phyloP scores from a whole-genome alignment of 2,113 vertebrate genomes.

The Edolisoma coerulescens region DNA sequence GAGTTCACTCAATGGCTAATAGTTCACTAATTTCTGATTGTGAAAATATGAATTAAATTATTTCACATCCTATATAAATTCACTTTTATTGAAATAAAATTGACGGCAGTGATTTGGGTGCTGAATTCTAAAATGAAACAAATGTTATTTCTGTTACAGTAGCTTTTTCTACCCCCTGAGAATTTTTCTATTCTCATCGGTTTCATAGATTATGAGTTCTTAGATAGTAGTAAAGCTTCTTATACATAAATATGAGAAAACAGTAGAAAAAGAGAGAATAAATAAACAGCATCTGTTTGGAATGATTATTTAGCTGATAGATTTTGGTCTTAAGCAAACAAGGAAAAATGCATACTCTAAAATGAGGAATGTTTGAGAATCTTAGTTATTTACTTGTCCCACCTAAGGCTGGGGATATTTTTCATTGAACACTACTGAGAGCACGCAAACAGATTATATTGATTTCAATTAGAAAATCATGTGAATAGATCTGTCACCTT shows the following conservation, averaged over 20 bases:
- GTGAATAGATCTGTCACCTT: neutral
- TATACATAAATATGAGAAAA: neutral
- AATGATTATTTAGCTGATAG: slow-evolving; percentile 27
- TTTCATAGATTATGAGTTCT: neutral
- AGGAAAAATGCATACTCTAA: slow-evolving; percentile 3
- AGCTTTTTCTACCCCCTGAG: neutral
- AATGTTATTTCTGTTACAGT: neutral
- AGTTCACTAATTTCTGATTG: neutral
- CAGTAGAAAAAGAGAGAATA: neutral
- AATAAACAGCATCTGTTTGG: slow-evolving; percentile 14
- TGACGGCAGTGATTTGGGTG: neutral
- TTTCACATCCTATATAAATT: neutral
- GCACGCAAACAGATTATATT: neutral
- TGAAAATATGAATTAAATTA: neutral
- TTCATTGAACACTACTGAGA: neutral
- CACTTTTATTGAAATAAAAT: neutral
- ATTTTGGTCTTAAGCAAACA: slow-evolving; percentile 34
- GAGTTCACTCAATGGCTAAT: neutral
- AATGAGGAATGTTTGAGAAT: neutral
- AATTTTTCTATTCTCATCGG: neutral
- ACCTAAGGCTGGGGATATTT: neutral
- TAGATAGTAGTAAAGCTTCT: neutral
- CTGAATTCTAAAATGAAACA: neutral
- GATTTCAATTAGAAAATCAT: slow-evolving; percentile 45
- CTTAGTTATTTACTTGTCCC: neutral